Conservation (phyloP, 2,113 vertebrate genomes). For the Serinus canaria region DNA sequence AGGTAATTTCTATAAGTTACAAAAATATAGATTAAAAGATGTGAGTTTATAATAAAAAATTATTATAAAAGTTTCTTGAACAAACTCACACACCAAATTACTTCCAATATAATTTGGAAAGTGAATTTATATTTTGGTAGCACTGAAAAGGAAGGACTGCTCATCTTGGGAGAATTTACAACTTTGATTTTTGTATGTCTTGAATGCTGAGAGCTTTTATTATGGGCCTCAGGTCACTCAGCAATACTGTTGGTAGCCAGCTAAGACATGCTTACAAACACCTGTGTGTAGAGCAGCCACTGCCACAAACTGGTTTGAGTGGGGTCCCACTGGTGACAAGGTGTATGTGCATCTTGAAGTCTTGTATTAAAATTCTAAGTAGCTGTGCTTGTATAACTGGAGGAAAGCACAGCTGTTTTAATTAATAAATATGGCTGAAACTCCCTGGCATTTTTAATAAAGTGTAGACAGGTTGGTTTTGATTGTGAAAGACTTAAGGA, state of each 20-base stretch:
- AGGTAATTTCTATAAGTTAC: background rate
- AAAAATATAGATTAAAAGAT: background rate
- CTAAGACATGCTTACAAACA: background rate
- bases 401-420: background rate
- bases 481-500: slow-evolving; percentile 13
- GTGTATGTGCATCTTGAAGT: background rate
- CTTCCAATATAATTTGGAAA: background rate
- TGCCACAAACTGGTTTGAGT: slow-evolving; percentile 31
- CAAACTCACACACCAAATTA: background rate
- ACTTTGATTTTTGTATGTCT: background rate
- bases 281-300: background rate
- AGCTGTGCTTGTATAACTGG: background rate
- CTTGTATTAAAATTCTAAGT: background rate
- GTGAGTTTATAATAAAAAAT: background rate
- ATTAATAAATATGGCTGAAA: slow-evolving; percentile 25
- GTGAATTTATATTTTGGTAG: background rate
- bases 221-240: background rate
- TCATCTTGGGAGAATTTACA: background rate
- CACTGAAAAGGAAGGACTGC: background rate
- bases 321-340: background rate
- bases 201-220: background rate
- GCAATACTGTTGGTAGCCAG: background rate
- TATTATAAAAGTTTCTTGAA: background rate
- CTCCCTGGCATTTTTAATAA: slow-evolving; percentile 16
- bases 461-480: slow-evolving; percentile 11